Evolutionary conservation across 1,140 invertebrate species (phyloP).

Genomic region (Pseudoatta argentina): DNA sequence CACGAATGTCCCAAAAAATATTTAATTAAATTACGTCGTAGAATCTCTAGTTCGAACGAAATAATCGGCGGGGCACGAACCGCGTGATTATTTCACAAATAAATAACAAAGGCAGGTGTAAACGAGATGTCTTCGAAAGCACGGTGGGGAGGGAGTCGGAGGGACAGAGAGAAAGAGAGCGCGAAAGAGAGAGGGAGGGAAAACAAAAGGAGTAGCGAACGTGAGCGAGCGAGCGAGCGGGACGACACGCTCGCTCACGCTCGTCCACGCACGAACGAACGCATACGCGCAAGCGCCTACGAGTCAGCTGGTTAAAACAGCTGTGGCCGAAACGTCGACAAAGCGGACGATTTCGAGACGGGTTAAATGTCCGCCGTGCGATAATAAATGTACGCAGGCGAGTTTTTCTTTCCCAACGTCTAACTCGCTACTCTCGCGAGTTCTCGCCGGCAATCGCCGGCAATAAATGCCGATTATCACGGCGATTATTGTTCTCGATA

Average conservation of each 20-base stretch:
- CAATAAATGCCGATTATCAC: neutral
- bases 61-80: neutral
- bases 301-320: constrained; percentile 85
- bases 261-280: constrained; percentile 31
- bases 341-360: constrained; percentile 44
- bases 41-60: neutral
- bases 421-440: neutral
- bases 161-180: neutral
- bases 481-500: constrained; percentile 16
- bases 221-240: constrained; percentile 25
- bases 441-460: neutral
- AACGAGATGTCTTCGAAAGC: constrained; percentile 7
- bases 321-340: constrained; percentile 80
- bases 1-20: too few species aligned
- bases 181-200: constrained; percentile 29
- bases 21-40: too few species aligned
- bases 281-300: constrained; percentile 72
- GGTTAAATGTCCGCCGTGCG: constrained; percentile 63
- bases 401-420: neutral
- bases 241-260: constrained; percentile 43
- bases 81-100: constrained; percentile 23
- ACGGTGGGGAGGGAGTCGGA: neutral
- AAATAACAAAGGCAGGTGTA: constrained; percentile 19
- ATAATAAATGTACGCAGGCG: neutral
- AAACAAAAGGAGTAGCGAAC: constrained; percentile 40